A percentile compares a stretch with the other conserved stretches of the same genome.
phyloP scores from a whole-genome alignment of 2,888 invertebrate species.

The Odontomyia ornata region DNA sequence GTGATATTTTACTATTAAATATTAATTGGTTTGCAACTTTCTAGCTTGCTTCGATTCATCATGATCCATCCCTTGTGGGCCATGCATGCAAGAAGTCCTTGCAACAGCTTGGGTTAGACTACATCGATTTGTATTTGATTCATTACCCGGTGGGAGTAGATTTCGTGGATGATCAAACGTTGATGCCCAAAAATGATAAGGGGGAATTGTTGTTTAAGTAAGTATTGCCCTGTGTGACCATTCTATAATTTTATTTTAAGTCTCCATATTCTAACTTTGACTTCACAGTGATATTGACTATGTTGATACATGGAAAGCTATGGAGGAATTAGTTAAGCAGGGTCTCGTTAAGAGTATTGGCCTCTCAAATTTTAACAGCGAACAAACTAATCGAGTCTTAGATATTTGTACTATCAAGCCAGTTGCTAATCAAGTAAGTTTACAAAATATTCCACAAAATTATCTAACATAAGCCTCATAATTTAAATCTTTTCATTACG shows the following conservation, averaged over 20 bases:
- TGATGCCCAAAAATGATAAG: slow-evolving; percentile 51
- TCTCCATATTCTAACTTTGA: no score
- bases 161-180: slow-evolving; percentile 65
- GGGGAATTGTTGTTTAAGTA: slow-evolving; percentile 46
- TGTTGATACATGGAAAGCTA: slow-evolving; percentile 79
- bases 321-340: slow-evolving; percentile 77
- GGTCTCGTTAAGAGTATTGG: slow-evolving; percentile 83
- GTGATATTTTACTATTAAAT: neutral
- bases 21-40: neutral
- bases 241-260: no score
- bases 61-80: slow-evolving; percentile 79
- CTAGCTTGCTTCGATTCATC: slow-evolving; percentile 88
- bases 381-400: slow-evolving; percentile 77
- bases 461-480: neutral
- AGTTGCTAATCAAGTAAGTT: slow-evolving; percentile 68
- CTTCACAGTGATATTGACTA: slow-evolving; percentile 72
- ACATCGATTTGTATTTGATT: slow-evolving; percentile 83
- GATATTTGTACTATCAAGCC: slow-evolving; percentile 73
- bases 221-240: slow-evolving; percentile 36
- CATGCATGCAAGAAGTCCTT: slow-evolving; percentile 74
- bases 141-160: slow-evolving; percentile 81
- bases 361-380: slow-evolving; percentile 85
- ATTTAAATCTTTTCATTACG: neutral
- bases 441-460: no score
- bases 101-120: slow-evolving; percentile 75